These are phyloP conservation scores for Hypomecis atomaria DNA, from an alignment of 2,888 invertebrate species.

Conservation along the genomic window DNA sequence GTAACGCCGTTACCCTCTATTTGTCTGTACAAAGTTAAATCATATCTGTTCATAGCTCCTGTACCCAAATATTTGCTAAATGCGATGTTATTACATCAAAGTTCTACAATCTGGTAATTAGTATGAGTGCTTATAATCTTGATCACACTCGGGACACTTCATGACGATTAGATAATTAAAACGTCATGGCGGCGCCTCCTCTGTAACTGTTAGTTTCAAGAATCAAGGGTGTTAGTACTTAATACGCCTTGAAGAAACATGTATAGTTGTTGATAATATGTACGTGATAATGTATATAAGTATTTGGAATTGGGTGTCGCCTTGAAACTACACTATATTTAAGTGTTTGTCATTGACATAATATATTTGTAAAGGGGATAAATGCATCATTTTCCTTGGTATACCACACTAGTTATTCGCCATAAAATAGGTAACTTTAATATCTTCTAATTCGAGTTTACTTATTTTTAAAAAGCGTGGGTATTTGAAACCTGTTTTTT, in stretches of 20 bases:
- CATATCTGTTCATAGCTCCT: background rate
- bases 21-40: too few relatives aligned
- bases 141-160: constrained; percentile 10
- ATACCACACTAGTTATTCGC: too few relatives aligned
- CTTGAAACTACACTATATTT: background rate
- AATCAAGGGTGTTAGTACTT: constrained; percentile 1
- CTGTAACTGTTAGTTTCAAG: constrained; percentile 27
- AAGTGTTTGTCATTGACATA: constrained; percentile 2
- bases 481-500: too few relatives aligned
- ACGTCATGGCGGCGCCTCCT: constrained; percentile 16
- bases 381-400: too few relatives aligned
- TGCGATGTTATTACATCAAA: background rate
- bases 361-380: background rate
- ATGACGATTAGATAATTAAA: constrained; percentile 28
- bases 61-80: background rate
- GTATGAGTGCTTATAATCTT: constrained; percentile 13
- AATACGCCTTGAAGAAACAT: background rate
- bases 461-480: too few relatives aligned
- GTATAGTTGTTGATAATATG: background rate
- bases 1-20: too few relatives aligned
- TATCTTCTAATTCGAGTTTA: too few relatives aligned
- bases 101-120: constrained; percentile 13
- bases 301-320: constrained; percentile 1
- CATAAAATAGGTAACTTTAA: too few relatives aligned
- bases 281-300: background rate